Evolutionary conservation across 1,140 invertebrate genomes (phyloP), one percentile per base, ranked within the genome.

Genomic region (Leptopilina clavipes): DNA sequence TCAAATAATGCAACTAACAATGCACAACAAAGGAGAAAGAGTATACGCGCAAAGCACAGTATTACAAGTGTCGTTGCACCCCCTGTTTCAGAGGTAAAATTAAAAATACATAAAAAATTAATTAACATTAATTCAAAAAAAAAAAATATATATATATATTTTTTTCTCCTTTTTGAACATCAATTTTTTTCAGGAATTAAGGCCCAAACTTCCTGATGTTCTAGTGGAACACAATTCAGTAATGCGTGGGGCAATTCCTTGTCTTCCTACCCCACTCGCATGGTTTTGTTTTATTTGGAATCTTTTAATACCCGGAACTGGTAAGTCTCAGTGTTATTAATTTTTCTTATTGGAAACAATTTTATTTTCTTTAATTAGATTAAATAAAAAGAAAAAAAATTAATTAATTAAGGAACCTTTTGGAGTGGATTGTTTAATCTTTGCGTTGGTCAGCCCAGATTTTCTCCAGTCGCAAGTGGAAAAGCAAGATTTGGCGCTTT

Each of bases 261-360:
- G 96, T 81, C 91, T 98, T 80, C 97, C 97, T 10, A 87, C 96
- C 5, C 93, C 92, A 12, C 89, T 97, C 25, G 97, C 97, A 3
- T 95, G 96, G 92, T 92, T 97, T 77, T 98, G 96, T 87, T 92
- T 97, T 37, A 85, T 97, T n/a, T 94, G 95, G 86, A 98, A 98
- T 86, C 92, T 97, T 48, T 82, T 97, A 52, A 84, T 97, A 37
- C 97, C 97, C 2, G 97, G 97, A 82, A 92, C 94, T 79, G 97
- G 97, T 97, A 89, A 91, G 91, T 86, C 12, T 70, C 59, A 75
- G n/a, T n/a, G n/a, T n/a, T n/a, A n/a, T n/a, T n/a, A n/a, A n/a
- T n/a, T n/a, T n/a, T n/a, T n/a, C n/a, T n/a, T n/a, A n/a, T n/a
- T n/a, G n/a, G n/a, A n/a, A n/a, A n/a, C n/a, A n/a, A n/a, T n/a